phyloP scores from a whole-genome alignment of 1,140 invertebrate species.

The Meteorus sp. region DNA sequence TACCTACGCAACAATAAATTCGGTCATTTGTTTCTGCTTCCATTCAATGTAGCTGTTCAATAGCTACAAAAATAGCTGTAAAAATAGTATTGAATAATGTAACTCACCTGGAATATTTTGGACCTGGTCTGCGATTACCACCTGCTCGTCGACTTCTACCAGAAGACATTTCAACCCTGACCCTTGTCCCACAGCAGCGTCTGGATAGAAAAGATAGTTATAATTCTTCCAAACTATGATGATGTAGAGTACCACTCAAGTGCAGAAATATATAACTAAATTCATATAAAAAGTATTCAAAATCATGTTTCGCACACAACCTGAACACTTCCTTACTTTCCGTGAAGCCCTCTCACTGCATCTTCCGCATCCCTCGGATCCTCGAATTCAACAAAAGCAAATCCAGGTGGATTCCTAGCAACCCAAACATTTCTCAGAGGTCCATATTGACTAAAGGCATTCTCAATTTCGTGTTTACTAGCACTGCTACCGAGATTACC shows the following conservation, averaged over 20 bases:
- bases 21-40: too few species aligned
- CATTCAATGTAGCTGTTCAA: too few species aligned
- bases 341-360: slow-evolving; percentile 92
- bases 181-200: slow-evolving; percentile 79
- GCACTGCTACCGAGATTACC: slow-evolving; percentile 92
- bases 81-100: too few species aligned
- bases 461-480: slow-evolving; percentile 89
- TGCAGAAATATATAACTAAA: background rate
- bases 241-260: background rate
- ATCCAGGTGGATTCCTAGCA: slow-evolving; percentile 89
- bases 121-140: slow-evolving; percentile 60
- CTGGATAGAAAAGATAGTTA: too few species aligned
- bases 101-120: slow-evolving; percentile 61
- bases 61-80: too few species aligned
- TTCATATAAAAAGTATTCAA: slow-evolving; percentile 11
- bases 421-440: slow-evolving; percentile 97
- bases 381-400: slow-evolving; percentile 98
- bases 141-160: slow-evolving; percentile 76
- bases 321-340: slow-evolving; percentile 83
- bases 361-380: slow-evolving; percentile 97
- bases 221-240: too few species aligned
- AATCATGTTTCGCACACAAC: background rate
- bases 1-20: too few species aligned
- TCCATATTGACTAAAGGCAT: slow-evolving; percentile 92
- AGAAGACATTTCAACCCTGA: slow-evolving; percentile 86